Base-by-base conservation (phyloP, 2,797 vertebrate species). In the Kryptopterus vitreolus region DNA sequence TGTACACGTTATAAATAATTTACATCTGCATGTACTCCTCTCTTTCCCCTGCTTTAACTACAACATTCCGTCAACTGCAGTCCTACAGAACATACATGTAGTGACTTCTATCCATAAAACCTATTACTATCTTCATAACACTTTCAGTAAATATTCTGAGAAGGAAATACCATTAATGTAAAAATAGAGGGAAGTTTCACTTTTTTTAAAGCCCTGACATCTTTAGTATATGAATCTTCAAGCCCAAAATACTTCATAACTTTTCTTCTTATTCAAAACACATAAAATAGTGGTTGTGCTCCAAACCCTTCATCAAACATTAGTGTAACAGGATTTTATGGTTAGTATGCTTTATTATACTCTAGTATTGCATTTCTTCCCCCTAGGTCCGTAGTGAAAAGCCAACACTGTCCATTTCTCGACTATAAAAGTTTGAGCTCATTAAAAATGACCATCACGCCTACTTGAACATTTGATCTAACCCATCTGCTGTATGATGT, bases 221-320 rank as follows among this genome's bases (percentile, higher is more conserved):
- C 26, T 76, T 81, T 71, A 86, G 75, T 63, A 73, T 72, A 77
- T 62, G 18, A 69, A 72, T 77, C 58, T 58, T 78, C 58, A 81
- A 78, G 26, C n/a, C 43, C 57, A 81, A 81, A 81, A 77, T 77
- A 71, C 57, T 77, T 77, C 46, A 53, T 65, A 71, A 53, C 58
- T 48, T 50, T 55, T 66, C 24, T 68, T 74, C 31, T 59, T 58
- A 65, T 18, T 55, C 52, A 75, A n/a, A 22, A 57, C 46, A 65
- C 68, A 35, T 22, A 72, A 84, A 81, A 81, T 43, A 78, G 79
- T 78, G 79, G 76, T 68, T 84, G 61, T 77, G 77, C 38, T 75
- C 15, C 13, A 24, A 58, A 80, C 76, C 78, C 82, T 85, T 83
- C 85, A 83, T 82, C 43, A 22, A 81, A 57, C 74, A 61, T 48